Evolutionary conservation across 2,113 vertebrate species (phyloP).

Genomic region (Lamprologus callipterus): DNA sequence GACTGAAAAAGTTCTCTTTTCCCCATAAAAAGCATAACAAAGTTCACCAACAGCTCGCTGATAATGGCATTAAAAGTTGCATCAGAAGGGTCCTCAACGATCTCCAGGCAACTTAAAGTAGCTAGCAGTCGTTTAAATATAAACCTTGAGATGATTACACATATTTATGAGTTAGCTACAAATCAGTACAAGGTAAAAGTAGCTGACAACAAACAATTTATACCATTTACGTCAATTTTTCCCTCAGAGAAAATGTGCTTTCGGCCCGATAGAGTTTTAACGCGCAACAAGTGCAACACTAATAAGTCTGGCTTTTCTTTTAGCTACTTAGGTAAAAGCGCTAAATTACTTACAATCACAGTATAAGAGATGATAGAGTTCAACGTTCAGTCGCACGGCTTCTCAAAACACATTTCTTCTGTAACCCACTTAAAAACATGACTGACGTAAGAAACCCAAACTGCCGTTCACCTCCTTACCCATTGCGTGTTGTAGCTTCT

Average conservation of each 20-base stretch:
- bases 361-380: neutral
- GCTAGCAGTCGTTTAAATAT: neutral
- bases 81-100: neutral
- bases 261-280: neutral
- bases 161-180: neutral
- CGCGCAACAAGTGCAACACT: slow-evolving; percentile 46
- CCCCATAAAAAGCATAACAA: neutral
- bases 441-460: neutral
- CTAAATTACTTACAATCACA: slow-evolving; percentile 15
- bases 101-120: neutral
- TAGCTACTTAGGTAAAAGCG: neutral
- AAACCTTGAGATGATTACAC: neutral
- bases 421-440: neutral
- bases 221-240: neutral
- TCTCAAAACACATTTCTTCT: neutral
- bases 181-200: neutral
- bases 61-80: neutral
- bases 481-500: neutral
- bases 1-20: neutral
- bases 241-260: neutral
- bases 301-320: neutral
- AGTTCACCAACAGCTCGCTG: neutral
- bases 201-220: neutral
- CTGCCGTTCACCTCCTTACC: neutral
- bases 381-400: neutral